Base-by-base conservation (phyloP, 2,113 vertebrate species). In the Gallinago jamesoni region DNA sequence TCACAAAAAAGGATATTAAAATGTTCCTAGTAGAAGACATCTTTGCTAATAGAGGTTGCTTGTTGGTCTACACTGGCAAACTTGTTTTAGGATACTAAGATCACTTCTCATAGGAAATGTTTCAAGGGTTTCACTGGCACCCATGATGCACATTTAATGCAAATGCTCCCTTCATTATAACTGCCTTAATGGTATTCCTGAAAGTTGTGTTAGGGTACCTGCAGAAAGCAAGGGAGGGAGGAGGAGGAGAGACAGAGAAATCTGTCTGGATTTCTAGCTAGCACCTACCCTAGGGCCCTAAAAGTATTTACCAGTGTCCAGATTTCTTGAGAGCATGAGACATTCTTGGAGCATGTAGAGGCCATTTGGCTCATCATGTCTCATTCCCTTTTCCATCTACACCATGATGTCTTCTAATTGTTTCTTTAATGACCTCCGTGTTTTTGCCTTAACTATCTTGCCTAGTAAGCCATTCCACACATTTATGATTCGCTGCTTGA, bases 391-490 rank as follows among this genome's bases (percentile, higher is more conserved):
- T 85, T 89, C 86, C 77, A 66, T 96, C 94, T 93, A 97, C 86
- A 93, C 74, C 88, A 91, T 83, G 92, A 97, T 96, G 93, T 93
- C 88, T 94, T 94, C 95, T 95, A 95, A 97, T 96, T 97, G 93
- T 97, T 96, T 93, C 78, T 94, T 96, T 98, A 97, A 98, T 95
- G 95, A 96, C 97, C 95, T 97, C 79, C 2, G 24, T 95, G 89
- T 84, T 97, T 96, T 87, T 95, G 91, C 93, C 96, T 95, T 97
- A 93, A 96, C 96, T 97, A 7, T 98, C 96, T 97, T 97, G 97
- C 97, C 93, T 96, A 55, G 94, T 96, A 98, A 98, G 96, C 97
- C 92, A 68, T 98, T 98, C 93, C 90, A 97, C 96, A 94, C 97
- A 97, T 97, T 97, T 96, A 95, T 97, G 97, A 96, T 96, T 96